Evolutionary conservation across 2,888 invertebrate genomes (phyloP).

Genomic region (Anoplius nigerrimus): DNA sequence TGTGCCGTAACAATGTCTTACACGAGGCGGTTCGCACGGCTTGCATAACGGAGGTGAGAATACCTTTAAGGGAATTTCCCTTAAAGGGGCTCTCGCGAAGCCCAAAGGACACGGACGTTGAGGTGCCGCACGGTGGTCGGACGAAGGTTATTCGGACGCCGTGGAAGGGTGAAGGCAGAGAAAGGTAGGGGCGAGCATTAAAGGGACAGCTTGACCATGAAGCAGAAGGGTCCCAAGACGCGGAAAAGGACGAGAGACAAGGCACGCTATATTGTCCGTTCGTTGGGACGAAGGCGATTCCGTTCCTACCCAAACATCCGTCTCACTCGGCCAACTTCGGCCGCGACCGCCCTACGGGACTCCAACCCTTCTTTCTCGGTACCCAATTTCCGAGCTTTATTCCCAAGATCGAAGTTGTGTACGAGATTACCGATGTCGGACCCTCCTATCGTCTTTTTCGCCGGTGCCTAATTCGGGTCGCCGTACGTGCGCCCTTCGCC

Average conservation of each 20-base stretch:
- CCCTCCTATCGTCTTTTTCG: not conserved
- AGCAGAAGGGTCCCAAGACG: conserved; percentile 29
- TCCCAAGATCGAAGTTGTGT: conserved; percentile 33
- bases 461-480: not conserved
- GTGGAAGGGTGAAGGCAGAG: conserved; percentile 17
- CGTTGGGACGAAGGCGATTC: not conserved
- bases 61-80: conserved; percentile 49
- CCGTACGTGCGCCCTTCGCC: not conserved
- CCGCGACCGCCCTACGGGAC: conserved; percentile 31
- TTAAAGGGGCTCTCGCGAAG: conserved; percentile 40
- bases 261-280: conserved; percentile 11
- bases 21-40: conserved; percentile 28
- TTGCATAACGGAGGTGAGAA: conserved; percentile 40
- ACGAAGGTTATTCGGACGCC: not conserved
- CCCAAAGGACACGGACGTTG: conserved; percentile 28
- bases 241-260: conserved; percentile 36
- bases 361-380: conserved; percentile 14
- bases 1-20: not conserved
- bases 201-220: conserved; percentile 64
- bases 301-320: not conserved
- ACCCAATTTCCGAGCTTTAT: conserved; percentile 45
- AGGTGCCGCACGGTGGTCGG: not conserved
- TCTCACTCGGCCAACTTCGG: conserved; percentile 34
- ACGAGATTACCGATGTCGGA: conserved; percentile 5
- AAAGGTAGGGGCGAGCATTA: conserved; percentile 39